Base-by-base conservation (phyloP, 1,140 invertebrate species). In the Drosophila bocki region DNA sequence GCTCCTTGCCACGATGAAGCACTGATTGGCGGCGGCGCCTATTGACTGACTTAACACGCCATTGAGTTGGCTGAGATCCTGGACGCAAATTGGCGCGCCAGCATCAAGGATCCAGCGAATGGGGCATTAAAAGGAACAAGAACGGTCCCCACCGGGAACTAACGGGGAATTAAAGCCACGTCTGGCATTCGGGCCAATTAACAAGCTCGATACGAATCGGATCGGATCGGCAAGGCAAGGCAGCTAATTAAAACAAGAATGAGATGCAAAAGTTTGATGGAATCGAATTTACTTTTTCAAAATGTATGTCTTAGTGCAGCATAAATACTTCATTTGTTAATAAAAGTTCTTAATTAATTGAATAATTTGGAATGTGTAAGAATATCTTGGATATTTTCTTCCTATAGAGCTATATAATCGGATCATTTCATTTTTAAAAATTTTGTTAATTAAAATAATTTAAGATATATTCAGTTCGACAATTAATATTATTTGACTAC, bases 21-120 rank as follows among this genome's bases (percentile, higher is more conserved):
- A 84, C 84, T 87, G 83, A 87, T 87, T 87, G 83, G 84, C 84
- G 85, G 85, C 81, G 85, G 78, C 78, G 85, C 85, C 85, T 90
- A 90, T 90, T 90, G 85, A 90, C 85, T 90, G 85, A 90, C 85
- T 90, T 90, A 90, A 90, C 85, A 90, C 85, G 82, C 85, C 78
- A 90, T 90, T 90, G 85, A 90, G 81, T 81, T 67, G 78, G 64
- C 45, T 45, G 51, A 60, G 58, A 69, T 58, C 50, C 48, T 70
- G 60, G 60, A 81, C 71, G 85, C 84, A 87, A 87, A 87, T 87
- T 87, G 84, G 80, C 69, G 77, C 70, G 60, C 70, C 63, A 37
- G 54, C 65, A 64, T 57, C 61, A 65, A 80, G 67, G 51, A 65
- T 64, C 65, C 32, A 42, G 35, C 61, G 35, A 42, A 59, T 59